Evolutionary conservation across 1,140 invertebrate genomes (phyloP).

Genomic region (Zaprionus tsacasi): DNA sequence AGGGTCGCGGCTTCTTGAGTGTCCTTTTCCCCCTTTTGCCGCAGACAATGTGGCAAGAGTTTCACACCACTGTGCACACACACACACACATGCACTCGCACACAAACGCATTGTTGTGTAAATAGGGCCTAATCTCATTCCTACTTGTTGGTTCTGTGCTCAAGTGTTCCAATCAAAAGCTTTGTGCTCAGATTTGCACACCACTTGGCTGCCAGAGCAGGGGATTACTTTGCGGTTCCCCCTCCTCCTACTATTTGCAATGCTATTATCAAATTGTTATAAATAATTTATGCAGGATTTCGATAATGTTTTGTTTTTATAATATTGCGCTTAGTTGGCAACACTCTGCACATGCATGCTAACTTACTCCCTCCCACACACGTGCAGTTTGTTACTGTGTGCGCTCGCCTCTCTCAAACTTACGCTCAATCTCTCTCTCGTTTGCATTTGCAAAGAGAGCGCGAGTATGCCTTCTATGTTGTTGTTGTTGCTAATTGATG

Average conservation of each 20-base stretch:
- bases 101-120: slow-evolving; percentile 57
- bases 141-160: slow-evolving; percentile 45
- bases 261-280: not conserved
- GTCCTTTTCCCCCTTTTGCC: slow-evolving; percentile 8
- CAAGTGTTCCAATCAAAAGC: slow-evolving; percentile 51
- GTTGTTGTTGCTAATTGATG: too few relatives aligned
- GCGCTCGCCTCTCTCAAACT: too few relatives aligned
- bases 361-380: not conserved
- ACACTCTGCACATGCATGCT: not conserved
- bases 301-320: not conserved
- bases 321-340: not conserved
- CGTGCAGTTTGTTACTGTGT: too few relatives aligned
- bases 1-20: slow-evolving; percentile 17
- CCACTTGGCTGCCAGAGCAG: slow-evolving; percentile 46
- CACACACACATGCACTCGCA: slow-evolving; percentile 3
- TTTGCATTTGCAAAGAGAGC: too few relatives aligned
- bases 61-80: slow-evolving; percentile 65
- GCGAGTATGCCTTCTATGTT: too few relatives aligned
- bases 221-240: not conserved
- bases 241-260: not conserved
- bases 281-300: not conserved
- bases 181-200: slow-evolving; percentile 16
- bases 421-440: too few relatives aligned
- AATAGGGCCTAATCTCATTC: slow-evolving; percentile 65
- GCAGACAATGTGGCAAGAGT: slow-evolving; percentile 28